A percentile compares a stretch with the other conserved stretches of the same genome.
Evolutionary conservation across 2,888 invertebrate species (phyloP).

Genomic region (Neria commutata): DNA sequence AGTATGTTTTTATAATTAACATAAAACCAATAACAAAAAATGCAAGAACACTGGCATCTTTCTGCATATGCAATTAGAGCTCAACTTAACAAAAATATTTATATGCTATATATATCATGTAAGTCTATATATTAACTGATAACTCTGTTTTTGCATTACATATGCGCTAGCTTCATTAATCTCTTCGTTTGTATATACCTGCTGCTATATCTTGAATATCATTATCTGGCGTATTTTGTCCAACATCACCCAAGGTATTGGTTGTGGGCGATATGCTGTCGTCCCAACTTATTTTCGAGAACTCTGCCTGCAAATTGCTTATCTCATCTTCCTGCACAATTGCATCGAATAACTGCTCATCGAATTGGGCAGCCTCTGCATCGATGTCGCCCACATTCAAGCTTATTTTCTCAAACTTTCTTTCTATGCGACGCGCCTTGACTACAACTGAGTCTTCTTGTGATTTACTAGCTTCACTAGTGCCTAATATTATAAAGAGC

Average conservation of each 20-base stretch:
- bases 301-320: conserved; percentile 59
- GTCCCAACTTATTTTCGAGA: conserved; percentile 62
- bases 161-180: neutral
- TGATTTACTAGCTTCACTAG: too few relatives aligned
- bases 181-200: conserved; percentile 49
- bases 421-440: conserved; percentile 49
- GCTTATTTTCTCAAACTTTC: conserved; percentile 57
- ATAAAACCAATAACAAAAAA: conserved; percentile 11
- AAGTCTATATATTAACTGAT: too few relatives aligned
- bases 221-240: conserved; percentile 57
- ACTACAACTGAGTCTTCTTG: too few relatives aligned
- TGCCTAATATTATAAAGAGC: too few relatives aligned
- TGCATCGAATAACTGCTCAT: conserved; percentile 54
- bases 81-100: conserved; percentile 53
- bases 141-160: neutral
- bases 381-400: conserved; percentile 46
- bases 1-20: conserved; percentile 29
- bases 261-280: conserved; percentile 60
- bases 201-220: conserved; percentile 59
- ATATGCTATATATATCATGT: conserved; percentile 1
- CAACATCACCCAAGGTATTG: conserved; percentile 58
- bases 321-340: conserved; percentile 59
- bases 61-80: conserved; percentile 55
- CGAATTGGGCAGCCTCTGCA: conserved; percentile 46
- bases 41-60: conserved; percentile 9